Conservation (phyloP, 2,888 invertebrate genomes). For the Rhodophaea formosa region DNA sequence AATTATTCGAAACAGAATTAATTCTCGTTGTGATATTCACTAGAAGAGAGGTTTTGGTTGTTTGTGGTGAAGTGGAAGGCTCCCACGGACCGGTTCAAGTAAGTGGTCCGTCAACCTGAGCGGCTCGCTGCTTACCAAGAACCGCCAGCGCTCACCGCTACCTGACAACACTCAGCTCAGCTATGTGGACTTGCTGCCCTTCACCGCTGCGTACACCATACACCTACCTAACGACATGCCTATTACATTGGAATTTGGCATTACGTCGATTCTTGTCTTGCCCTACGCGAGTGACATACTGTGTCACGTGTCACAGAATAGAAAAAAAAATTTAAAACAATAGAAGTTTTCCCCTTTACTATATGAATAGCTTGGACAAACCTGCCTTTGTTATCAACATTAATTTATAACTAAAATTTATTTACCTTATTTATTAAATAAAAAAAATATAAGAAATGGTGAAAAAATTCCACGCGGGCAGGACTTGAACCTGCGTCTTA, state of each 20-base stretch:
- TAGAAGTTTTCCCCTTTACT: no score
- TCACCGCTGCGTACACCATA: neutral
- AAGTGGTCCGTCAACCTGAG: conserved; percentile 56
- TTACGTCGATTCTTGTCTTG: neutral
- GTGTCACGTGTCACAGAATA: no score
- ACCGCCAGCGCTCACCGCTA: conserved; percentile 4
- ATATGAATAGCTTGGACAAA: no score
- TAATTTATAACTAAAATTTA: no score
- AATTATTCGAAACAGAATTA: conserved; percentile 67
- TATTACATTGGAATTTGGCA: conserved; percentile 7
- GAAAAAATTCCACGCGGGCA: no score
- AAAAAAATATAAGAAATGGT: no score
- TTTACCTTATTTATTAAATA: no score
- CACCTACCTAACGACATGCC: conserved; percentile 6
- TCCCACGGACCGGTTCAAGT: conserved; percentile 61
- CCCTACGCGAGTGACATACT: neutral
- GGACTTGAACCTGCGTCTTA: no score
- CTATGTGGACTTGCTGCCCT: conserved; percentile 10
- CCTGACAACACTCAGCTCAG: neutral
- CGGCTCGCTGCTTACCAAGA: conserved; percentile 8
- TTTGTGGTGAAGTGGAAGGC: conserved; percentile 51
- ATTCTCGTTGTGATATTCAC: conserved; percentile 57
- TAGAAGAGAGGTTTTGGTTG: conserved; percentile 50
- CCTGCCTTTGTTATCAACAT: no score
- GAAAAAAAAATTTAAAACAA: no score